Base-by-base conservation (phyloP, 1,140 invertebrate genomes). In the Leguminivora glycinivorella region DNA sequence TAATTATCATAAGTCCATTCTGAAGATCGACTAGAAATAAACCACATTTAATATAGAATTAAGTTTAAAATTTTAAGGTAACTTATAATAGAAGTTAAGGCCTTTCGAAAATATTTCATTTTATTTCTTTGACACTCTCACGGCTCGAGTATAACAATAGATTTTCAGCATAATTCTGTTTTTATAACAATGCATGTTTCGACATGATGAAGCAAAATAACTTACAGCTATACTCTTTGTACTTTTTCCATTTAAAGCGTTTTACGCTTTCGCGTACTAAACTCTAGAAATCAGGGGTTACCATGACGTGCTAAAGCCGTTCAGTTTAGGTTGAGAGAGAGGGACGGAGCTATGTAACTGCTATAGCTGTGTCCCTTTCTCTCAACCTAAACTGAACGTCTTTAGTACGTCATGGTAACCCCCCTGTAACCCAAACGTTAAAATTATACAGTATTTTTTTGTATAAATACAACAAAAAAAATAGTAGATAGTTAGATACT, bases 141-240 rank as follows among this genome's bases (percentile, higher is more conserved):
- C 58, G 58, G 7, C 26, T 29, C 26, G 47, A n/a, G n/a, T 52
- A 29, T 7, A 63, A 63, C 58, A 63, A 63, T 63, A 63, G 25
- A 17, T 17, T 63, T 63, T 26, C 22, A 63, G 26, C 12, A 31
- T 63, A 63, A 63, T 63, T 63, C 58, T 63, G 58, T 63, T 29
- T 63, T 63, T 63, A 1, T 9, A 60, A 63, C 25, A 63, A 63
- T 29, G 26, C 25, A 19, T 26, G 56, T 63, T 63, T 63, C 58
- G 26, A 26, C 58, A 63, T 29, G 6, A n/a, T 14, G 14, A 12
- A 19, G 56, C 56, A 63, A 17, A 63, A 63, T 63, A 2, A 0
- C 56, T 58, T 29, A 58, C 56, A 5, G 14, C 10, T 58, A 24
- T 25, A 25, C 24, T 22, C 22, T 58, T 14, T 14, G 56, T 24